phyloP scores from a whole-genome alignment of 2,888 invertebrate genomes.

The Neocrepidodera transversa region DNA sequence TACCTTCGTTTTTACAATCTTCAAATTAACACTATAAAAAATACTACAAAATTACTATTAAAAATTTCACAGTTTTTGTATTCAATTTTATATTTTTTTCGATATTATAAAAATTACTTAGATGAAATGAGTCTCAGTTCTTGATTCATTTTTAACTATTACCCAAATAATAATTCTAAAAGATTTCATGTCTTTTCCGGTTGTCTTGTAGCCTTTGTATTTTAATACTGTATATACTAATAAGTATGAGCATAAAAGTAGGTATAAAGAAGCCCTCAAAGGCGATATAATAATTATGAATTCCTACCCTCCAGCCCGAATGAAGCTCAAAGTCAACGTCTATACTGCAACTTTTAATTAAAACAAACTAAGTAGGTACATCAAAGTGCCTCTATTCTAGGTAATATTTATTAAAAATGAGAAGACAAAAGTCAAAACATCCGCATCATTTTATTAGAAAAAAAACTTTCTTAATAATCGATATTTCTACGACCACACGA shows the following conservation, averaged over 20 bases:
- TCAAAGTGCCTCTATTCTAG: slow-evolving; percentile 56
- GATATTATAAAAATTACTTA: too few relatives aligned
- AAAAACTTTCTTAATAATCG: slow-evolving; percentile 4
- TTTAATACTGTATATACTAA: slow-evolving; percentile 40
- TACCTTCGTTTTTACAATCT: background rate
- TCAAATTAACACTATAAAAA: too few relatives aligned
- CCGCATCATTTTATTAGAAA: slow-evolving; percentile 16
- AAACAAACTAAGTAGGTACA: slow-evolving; percentile 57
- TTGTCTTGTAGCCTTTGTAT: background rate
- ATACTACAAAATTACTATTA: too few relatives aligned
- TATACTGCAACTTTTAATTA: slow-evolving; percentile 60
- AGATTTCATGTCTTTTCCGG: slow-evolving; percentile 2
- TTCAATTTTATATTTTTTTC: too few relatives aligned
- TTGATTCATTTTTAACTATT: too few relatives aligned
- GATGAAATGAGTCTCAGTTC: too few relatives aligned
- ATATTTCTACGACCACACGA: background rate
- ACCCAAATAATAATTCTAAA: too few relatives aligned
- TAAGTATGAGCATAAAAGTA: slow-evolving; percentile 40
- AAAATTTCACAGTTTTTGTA: too few relatives aligned
- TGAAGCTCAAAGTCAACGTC: slow-evolving; percentile 56
- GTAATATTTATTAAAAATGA: slow-evolving; percentile 57
- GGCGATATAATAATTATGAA: slow-evolving; percentile 58
- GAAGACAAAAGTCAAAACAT: slow-evolving; percentile 44
- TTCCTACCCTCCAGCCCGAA: slow-evolving; percentile 54
- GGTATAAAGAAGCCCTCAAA: slow-evolving; percentile 54